Conservation (phyloP, 1,140 invertebrate genomes). For the Formica exsecta region DNA sequence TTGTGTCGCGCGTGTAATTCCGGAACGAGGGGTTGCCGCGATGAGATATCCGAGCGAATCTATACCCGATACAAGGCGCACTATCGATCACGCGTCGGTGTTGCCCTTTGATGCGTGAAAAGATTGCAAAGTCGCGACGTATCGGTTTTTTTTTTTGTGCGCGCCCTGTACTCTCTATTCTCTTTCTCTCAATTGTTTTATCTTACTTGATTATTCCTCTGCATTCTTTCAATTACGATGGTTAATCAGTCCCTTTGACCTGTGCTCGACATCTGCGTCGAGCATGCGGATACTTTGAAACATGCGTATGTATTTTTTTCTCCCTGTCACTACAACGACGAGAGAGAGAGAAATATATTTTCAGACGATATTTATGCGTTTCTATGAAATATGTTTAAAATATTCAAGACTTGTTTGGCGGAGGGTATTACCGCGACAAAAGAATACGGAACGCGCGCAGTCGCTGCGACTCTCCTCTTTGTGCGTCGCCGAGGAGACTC, state of each 20-base stretch:
- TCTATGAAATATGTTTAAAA: constrained; percentile 64
- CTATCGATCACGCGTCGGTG: constrained; percentile 51
- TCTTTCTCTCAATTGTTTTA: neutral
- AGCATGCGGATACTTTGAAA: constrained; percentile 17
- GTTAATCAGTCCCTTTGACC: constrained; percentile 29
- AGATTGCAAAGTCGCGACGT: neutral
- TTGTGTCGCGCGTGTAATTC: neutral
- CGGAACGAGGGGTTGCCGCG: constrained; percentile 22
- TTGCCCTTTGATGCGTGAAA: constrained; percentile 8
- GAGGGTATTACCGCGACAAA: constrained; percentile 58
- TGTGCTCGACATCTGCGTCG: constrained; percentile 15
- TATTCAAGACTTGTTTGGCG: constrained; percentile 59
- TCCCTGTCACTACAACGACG: constrained; percentile 4
- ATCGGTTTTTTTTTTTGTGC: neutral
- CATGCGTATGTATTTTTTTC: neutral
- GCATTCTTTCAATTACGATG: constrained; percentile 20
- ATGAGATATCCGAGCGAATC: constrained; percentile 14
- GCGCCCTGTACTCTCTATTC: neutral
- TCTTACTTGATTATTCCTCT: constrained; percentile 14
- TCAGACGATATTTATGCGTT: constrained; percentile 46
- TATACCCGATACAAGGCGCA: constrained; percentile 40
- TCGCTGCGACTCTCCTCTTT: constrained; percentile 30
- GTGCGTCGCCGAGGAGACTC: constrained; percentile 36
- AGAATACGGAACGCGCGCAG: constrained; percentile 44
- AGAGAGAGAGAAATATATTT: constrained; percentile 17